Evolutionary conservation across 2,888 invertebrate species (phyloP).

Genomic region (Sphaerophoria rueppellii): DNA sequence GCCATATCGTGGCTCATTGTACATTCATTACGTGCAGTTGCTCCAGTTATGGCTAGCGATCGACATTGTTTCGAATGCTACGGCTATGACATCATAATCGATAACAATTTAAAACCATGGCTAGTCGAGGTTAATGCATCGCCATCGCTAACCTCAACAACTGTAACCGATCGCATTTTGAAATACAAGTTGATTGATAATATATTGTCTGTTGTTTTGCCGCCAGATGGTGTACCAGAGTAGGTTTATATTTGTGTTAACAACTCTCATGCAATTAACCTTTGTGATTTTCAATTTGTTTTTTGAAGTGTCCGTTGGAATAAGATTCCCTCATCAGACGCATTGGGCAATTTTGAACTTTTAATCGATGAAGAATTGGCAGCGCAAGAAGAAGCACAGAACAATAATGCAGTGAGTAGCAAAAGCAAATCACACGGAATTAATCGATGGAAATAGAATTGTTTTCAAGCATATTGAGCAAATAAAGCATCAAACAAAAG

Average conservation of each 20-base stretch:
- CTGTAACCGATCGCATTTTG: slow-evolving; percentile 95
- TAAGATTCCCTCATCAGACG: slow-evolving; percentile 89
- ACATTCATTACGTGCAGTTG: slow-evolving; percentile 95
- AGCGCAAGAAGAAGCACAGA: slow-evolving; percentile 84
- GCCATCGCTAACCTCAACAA: slow-evolving; percentile 96
- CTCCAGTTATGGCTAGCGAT: slow-evolving; percentile 96
- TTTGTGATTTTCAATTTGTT: background rate
- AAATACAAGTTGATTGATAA: slow-evolving; percentile 97
- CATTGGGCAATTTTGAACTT: slow-evolving; percentile 92
- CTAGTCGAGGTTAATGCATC: slow-evolving; percentile 97
- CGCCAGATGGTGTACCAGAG: slow-evolving; percentile 94
- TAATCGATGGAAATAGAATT: slow-evolving; percentile 78
- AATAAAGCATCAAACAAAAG: slow-evolving; percentile 44
- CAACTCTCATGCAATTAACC: slow-evolving; percentile 77
- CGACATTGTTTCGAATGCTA: slow-evolving; percentile 91
- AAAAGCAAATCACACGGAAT: slow-evolving; percentile 75
- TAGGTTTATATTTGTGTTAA: too few relatives aligned
- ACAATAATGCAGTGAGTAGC: slow-evolving; percentile 57
- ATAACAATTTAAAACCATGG: slow-evolving; percentile 97
- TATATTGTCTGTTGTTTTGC: slow-evolving; percentile 93
- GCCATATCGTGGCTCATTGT: slow-evolving; percentile 95
- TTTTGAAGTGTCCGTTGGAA: slow-evolving; percentile 89
- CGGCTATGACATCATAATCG: slow-evolving; percentile 97
- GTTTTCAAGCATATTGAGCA: background rate
- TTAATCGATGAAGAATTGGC: slow-evolving; percentile 92